Conservation (phyloP, 2,888 invertebrate genomes). For the Brachyptera risi region DNA sequence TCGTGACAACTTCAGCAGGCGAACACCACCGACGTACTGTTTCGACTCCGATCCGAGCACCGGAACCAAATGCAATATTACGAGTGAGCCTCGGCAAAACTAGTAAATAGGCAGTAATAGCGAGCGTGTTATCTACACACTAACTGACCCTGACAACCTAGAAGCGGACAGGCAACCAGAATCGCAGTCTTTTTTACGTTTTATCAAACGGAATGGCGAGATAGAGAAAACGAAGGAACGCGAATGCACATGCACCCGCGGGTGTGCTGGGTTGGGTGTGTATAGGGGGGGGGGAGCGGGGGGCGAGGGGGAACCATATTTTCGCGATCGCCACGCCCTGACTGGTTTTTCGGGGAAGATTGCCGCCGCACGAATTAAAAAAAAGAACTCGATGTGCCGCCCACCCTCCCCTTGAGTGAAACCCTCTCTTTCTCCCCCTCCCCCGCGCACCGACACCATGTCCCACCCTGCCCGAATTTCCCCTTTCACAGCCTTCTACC, state of each 20-base stretch:
- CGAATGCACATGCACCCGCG: neutral
- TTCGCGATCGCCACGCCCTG: constrained; percentile 29
- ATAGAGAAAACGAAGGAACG: too few relatives aligned
- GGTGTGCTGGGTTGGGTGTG: too few relatives aligned
- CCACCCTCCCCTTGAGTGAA: constrained; percentile 3
- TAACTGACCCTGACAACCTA: constrained; percentile 1
- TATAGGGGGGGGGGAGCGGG: neutral
- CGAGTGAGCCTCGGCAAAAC: too few relatives aligned
- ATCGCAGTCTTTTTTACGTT: neutral
- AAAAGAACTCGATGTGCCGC: constrained; percentile 2
- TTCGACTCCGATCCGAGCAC: too few relatives aligned
- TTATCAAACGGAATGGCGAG: neutral
- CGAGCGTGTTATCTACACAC: too few relatives aligned
- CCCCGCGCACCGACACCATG: neutral
- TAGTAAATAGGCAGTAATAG: too few relatives aligned
- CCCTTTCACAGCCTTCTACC: neutral
- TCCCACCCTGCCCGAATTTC: constrained; percentile 9
- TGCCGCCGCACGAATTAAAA: constrained; percentile 10
- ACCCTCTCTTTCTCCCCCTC: neutral
- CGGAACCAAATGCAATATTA: neutral
- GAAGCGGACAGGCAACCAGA: neutral
- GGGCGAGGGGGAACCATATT: neutral
- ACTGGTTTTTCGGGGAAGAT: constrained; percentile 25
- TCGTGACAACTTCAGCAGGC: too few relatives aligned
- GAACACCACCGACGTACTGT: too few relatives aligned